Base-by-base conservation (phyloP, 2,888 invertebrate genomes). In the Keiferia lycopersicella region DNA sequence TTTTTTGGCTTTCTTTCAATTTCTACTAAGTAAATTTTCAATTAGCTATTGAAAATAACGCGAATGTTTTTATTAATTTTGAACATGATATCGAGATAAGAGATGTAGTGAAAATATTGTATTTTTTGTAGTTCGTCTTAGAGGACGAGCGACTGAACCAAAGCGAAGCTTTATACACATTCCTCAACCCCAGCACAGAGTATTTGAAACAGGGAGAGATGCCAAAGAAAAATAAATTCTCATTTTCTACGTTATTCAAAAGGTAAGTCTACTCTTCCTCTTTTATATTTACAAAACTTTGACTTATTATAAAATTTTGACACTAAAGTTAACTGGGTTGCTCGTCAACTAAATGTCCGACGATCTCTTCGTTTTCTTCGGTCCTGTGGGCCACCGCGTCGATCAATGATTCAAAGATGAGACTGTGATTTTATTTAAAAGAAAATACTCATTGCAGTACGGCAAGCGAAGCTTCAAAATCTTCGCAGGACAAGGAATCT, bases 181-280 rank as follows among this genome's bases (percentile, higher is more conserved):
- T 98, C 87, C 93, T 98, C n/a, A 97, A 97, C 82, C 97, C 97
- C 3, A 97, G 96, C 82, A 97, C 97, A 0, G 97, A 97, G 80
- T 96, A 96, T 85, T 92, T 98, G 69, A 97, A 97, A 83, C 96
- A 96, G 64, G 93, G 94, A 53, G 95, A 95, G 53, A 94, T 95
- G 73, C 96, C 96, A 67, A 97, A 97, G 87, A 97, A 97, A 84
- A 95, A 95, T 11, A 95, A 96, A 78, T 97, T 98, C 86, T 97
- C 96, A 1, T 94, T 98, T 68, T 95, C 96, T 6, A 97, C 96
- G 0, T 91, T 98, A 66, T 96, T 98, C 78, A 97, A 96, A 93
- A 96, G 96, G 94, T 96, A 92, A 74, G 34, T 14, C 10, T 14
- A 34, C 3, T 30, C 12, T 61, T 16, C 12, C 4, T 34, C 10